phyloP scores from a whole-genome alignment of 1,140 invertebrate genomes.

The Dufourea novaeangliae region DNA sequence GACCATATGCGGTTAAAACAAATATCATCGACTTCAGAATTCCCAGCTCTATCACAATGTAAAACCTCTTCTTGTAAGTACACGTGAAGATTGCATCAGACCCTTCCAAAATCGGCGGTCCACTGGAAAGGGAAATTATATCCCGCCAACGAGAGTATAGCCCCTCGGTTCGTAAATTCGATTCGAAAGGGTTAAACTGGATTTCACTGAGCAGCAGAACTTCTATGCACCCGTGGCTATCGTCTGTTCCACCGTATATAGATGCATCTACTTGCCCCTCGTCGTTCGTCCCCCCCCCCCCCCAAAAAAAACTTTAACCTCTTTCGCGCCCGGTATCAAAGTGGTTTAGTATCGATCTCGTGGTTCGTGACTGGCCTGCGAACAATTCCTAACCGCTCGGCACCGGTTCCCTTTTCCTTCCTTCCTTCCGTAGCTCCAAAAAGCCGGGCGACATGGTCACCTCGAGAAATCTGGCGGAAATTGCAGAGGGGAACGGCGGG shows the following conservation, averaged over 20 bases:
- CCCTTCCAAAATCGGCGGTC: not conserved
- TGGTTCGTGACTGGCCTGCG: conserved; percentile 50
- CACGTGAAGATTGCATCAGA: no score
- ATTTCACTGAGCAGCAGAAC: not conserved
- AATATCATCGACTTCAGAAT: no score
- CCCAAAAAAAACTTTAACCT: conserved; percentile 25
- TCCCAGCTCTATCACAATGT: no score
- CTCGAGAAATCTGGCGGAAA: conserved; percentile 18
- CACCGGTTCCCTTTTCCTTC: not conserved
- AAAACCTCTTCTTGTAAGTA: no score
- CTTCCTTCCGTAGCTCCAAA: not conserved
- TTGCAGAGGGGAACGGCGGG: no score
- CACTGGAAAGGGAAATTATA: not conserved
- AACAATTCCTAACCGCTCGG: conserved; percentile 24
- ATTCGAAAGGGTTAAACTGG: not conserved
- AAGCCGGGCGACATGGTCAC: not conserved
- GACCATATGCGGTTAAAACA: no score
- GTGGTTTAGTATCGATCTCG: conserved; percentile 58
- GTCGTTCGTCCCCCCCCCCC: conserved; percentile 12
- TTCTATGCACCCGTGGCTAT: conserved; percentile 9
- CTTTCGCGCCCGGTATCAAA: conserved; percentile 50
- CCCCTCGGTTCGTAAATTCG: not conserved
- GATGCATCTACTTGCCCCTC: conserved; percentile 17
- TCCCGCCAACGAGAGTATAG: not conserved
- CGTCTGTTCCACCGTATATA: conserved; percentile 16